Percentiles rank a stretch among this genome's conserved stretches.
phyloP scores from a whole-genome alignment of 2,113 vertebrate species.

The Macaca nemestrina region DNA sequence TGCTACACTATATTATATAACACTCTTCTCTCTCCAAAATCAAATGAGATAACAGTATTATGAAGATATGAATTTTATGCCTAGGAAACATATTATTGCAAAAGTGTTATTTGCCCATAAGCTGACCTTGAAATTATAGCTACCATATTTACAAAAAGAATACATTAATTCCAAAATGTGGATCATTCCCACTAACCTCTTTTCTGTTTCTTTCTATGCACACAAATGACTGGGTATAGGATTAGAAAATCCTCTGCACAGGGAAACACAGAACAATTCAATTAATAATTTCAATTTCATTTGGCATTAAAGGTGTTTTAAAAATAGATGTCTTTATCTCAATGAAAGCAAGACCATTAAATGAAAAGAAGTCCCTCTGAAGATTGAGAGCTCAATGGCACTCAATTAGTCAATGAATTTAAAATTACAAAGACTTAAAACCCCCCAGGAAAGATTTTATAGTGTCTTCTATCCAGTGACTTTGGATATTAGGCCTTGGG shows the following conservation, averaged over 20 bases:
- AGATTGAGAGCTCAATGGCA: constrained; percentile 52
- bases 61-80: background rate
- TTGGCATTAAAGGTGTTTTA: constrained; percentile 64
- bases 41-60: background rate
- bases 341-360: constrained; percentile 70
- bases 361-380: constrained; percentile 69
- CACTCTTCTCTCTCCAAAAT: background rate
- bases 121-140: constrained; percentile 53
- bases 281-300: constrained; percentile 76
- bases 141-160: constrained; percentile 38
- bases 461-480: constrained; percentile 52
- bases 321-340: constrained; percentile 74
- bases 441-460: constrained; percentile 41
- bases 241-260: constrained; percentile 56
- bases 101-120: background rate
- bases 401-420: constrained; percentile 73
- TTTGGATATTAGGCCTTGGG: constrained; percentile 25
- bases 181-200: constrained; percentile 48
- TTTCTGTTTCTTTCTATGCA: constrained; percentile 30
- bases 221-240: constrained; percentile 25
- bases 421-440: constrained; percentile 65
- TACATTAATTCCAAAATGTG: constrained; percentile 51
- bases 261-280: constrained; percentile 64
- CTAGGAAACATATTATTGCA: background rate
- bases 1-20: background rate